These are phyloP conservation scores for Eucera pruinosa DNA, from an alignment of 2,888 invertebrate species.

Conservation along the genomic window DNA sequence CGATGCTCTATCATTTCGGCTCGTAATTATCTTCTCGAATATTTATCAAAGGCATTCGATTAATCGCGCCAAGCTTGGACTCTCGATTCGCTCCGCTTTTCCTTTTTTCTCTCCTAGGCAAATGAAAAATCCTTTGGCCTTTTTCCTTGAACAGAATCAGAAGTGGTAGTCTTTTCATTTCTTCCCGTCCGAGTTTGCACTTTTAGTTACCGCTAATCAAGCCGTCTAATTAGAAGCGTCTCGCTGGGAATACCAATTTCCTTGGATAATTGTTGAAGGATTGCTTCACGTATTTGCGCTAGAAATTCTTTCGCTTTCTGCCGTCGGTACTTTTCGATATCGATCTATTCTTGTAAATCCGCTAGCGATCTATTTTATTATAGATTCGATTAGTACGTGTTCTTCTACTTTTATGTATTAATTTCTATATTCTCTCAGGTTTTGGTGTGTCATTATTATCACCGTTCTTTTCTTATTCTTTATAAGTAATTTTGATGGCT, in stretches of 20 bases:
- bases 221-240: conserved; percentile 11
- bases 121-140: conserved; percentile 6
- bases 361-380: no score
- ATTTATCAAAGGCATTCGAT: conserved; percentile 4
- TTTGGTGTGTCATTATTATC: no score
- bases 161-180: background rate
- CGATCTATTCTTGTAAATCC: no score
- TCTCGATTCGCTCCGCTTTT: no score
- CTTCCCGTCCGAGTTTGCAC: background rate
- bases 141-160: no score
- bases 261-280: no score
- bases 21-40: background rate
- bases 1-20: background rate
- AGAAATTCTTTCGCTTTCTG: background rate
- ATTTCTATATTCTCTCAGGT: no score
- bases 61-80: background rate
- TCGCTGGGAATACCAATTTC: background rate
- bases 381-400: no score
- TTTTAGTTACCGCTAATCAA: conserved; percentile 18
- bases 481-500: no score
- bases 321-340: no score
- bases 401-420: no score
- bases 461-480: no score
- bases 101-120: background rate
- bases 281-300: background rate